Percentiles rank a stretch among this genome's conserved stretches.
Conservation (phyloP, 2,888 invertebrate genomes). For the Plebejus melissa region DNA sequence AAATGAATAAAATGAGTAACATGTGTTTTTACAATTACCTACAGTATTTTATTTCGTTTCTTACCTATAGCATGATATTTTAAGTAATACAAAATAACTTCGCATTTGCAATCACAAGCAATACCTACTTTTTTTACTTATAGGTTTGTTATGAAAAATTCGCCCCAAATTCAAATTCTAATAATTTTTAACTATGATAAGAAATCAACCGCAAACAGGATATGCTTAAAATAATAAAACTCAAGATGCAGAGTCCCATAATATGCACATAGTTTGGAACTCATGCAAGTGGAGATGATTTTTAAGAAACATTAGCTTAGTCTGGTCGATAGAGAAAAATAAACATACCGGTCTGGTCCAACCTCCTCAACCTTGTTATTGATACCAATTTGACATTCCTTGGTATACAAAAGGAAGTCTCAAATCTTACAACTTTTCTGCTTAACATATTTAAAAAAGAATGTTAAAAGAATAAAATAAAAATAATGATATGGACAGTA, state of each 20-base stretch:
- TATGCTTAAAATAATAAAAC: background rate
- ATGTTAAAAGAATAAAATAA: background rate
- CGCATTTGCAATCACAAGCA: background rate
- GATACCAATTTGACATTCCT: too few species aligned
- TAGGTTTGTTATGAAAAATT: background rate
- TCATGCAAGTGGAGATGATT: too few species aligned
- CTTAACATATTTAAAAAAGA: background rate
- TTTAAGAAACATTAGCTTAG: too few species aligned
- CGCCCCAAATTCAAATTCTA: background rate
- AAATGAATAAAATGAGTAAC: conserved; percentile 48
- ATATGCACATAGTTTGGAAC: too few species aligned
- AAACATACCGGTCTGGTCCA: too few species aligned
- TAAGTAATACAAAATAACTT: background rate
- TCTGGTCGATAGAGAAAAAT: too few species aligned
- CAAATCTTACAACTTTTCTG: background rate
- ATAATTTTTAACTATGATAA: too few species aligned
- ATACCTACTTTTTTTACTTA: too few species aligned
- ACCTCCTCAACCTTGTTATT: too few species aligned
- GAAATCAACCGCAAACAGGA: too few species aligned
- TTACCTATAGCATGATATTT: background rate
- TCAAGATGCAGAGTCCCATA: too few species aligned
- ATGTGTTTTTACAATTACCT: conserved; percentile 29
- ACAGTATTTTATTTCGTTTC: conserved; percentile 27
- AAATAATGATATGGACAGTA: background rate
- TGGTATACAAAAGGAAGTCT: background rate